Percentiles rank a stretch among this genome's conserved stretches.
Conservation (phyloP, 2,888 invertebrate genomes). For the Lithophane semibrunnea region DNA sequence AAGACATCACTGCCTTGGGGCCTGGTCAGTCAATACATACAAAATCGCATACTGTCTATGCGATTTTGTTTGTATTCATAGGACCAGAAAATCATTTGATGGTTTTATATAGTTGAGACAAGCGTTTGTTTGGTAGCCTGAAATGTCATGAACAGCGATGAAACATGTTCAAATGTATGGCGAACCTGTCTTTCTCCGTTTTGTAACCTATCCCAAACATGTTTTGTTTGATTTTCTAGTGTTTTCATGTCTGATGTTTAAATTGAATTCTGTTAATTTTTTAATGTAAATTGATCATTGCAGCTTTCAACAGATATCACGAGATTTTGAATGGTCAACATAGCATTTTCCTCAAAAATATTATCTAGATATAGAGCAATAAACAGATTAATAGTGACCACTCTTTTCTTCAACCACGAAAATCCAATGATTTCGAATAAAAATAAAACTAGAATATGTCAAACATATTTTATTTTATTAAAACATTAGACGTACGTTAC, state of each 20-base stretch:
- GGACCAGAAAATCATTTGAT: background rate
- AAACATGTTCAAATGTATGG: constrained; percentile 11
- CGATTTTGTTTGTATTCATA: background rate
- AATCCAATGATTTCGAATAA: background rate
- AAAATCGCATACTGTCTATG: too few relatives aligned
- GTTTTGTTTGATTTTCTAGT: background rate
- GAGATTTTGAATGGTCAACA: background rate
- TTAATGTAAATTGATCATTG: background rate
- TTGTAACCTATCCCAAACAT: background rate
- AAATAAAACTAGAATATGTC: background rate
- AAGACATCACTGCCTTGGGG: background rate
- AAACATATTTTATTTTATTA: constrained; percentile 19
- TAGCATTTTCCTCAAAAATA: background rate
- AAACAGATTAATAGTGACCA: background rate
- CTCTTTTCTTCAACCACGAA: background rate
- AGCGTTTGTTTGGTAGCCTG: constrained; percentile 1
- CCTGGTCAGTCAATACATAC: too few relatives aligned
- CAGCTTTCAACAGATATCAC: background rate
- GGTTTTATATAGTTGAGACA: background rate
- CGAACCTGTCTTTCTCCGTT: background rate
- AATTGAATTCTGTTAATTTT: background rate
- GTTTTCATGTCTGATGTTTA: background rate
- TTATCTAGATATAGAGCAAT: background rate
- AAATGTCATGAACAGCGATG: constrained; percentile 27
- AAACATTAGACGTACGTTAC: background rate